Evolutionary conservation across 2,888 invertebrate genomes (phyloP).

Genomic region (Spodoptera picta): DNA sequence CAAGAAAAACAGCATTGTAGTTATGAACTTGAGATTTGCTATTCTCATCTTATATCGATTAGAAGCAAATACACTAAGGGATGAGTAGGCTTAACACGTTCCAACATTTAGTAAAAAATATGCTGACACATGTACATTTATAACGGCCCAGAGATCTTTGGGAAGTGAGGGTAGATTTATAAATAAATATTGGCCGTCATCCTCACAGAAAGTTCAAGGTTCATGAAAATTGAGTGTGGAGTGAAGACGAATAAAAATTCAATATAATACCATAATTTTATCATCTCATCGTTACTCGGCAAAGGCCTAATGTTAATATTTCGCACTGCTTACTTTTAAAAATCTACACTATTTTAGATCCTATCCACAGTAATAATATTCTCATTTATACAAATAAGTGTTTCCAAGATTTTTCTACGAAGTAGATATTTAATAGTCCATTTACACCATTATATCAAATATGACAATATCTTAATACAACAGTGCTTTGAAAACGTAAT

Average conservation of each 20-base stretch:
- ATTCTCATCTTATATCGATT: conserved; percentile 16
- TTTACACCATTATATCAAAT: neutral
- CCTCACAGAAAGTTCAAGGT: conserved; percentile 34
- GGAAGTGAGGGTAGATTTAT: conserved; percentile 13
- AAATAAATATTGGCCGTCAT: conserved; percentile 34
- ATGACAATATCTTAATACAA: neutral
- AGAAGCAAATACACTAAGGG: neutral
- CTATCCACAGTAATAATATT: neutral
- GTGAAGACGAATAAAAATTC: conserved; percentile 20
- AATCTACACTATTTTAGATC: too few relatives aligned
- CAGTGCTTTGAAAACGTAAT: conserved; percentile 1
- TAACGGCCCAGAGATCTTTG: conserved; percentile 16
- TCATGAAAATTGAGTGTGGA: conserved; percentile 18
- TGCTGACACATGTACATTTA: conserved; percentile 25
- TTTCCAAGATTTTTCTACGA: neutral
- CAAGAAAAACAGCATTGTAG: too few relatives aligned
- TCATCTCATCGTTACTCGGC: conserved; percentile 21
- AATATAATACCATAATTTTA: conserved; percentile 25
- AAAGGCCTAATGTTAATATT: neutral
- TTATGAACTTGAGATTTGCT: conserved; percentile 8
- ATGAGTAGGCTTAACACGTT: conserved; percentile 21
- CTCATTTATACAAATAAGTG: neutral
- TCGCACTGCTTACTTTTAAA: too few relatives aligned
- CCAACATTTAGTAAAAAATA: conserved; percentile 14
- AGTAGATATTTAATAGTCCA: conserved; percentile 7